Evolutionary conservation across 1,140 invertebrate species (phyloP).

Genomic region (Caligus rogercresseyi): DNA sequence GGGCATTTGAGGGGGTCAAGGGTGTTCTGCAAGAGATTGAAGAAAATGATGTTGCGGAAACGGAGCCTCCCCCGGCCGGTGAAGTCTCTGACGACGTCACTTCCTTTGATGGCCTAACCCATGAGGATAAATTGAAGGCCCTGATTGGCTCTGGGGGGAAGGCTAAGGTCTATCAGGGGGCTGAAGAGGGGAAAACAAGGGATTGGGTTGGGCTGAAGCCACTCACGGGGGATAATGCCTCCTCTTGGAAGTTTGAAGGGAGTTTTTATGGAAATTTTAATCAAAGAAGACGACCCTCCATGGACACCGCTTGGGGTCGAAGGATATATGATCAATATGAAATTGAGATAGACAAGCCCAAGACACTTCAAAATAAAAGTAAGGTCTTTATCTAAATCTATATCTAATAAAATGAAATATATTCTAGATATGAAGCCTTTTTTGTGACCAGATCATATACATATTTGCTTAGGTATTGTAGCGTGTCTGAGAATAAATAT

Average conservation of each 20-base stretch:
- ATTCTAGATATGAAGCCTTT: no score
- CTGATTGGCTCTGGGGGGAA: not conserved
- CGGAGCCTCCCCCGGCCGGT: not conserved
- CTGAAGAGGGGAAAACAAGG: not conserved
- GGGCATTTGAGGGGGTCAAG: not conserved
- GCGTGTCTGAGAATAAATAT: no score
- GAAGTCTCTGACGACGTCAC: no score
- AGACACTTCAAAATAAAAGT: not conserved
- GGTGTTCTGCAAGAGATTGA: not conserved
- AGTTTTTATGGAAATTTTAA: slow-evolving; percentile 20
- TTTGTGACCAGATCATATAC: no score
- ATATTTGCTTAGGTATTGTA: no score
- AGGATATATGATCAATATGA: slow-evolving; percentile 19
- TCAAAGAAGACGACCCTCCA: slow-evolving; percentile 13
- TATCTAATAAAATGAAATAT: no score
- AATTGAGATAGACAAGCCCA: slow-evolving; percentile 5
- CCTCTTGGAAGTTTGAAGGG: slow-evolving; percentile 16
- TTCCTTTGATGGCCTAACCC: not conserved
- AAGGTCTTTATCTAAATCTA: not conserved
- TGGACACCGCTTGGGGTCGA: slow-evolving; percentile 20
- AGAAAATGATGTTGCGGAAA: not conserved
- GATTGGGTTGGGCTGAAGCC: slow-evolving; percentile 17
- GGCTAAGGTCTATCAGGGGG: not conserved
- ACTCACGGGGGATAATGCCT: slow-evolving; percentile 13
- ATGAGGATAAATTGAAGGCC: not conserved